A percentile compares a stretch with the other conserved stretches of the same genome.
Evolutionary conservation across 2,888 invertebrate genomes (phyloP).

Genomic region (Rhynchonema sp.): DNA sequence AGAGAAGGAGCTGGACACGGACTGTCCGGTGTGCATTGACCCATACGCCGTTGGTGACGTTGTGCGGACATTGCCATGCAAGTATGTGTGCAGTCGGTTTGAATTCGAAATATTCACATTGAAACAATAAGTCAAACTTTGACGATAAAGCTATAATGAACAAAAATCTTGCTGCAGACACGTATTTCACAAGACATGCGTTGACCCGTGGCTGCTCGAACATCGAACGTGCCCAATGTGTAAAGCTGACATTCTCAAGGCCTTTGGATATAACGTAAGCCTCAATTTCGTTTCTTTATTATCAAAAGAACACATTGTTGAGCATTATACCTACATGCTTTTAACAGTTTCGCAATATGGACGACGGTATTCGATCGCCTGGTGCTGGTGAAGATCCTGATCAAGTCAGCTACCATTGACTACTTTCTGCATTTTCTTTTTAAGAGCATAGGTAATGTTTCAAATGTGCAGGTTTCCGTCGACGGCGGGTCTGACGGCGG

Average conservation of each 20-base stretch:
- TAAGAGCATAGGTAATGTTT: not conserved
- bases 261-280: conserved; percentile 28
- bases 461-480: not conserved
- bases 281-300: not conserved
- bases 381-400: not conserved
- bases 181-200: conserved; percentile 82
- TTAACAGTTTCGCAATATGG: not conserved
- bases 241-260: conserved; percentile 76
- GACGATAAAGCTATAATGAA: no score
- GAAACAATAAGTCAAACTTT: no score
- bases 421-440: not conserved
- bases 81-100: conserved; percentile 41
- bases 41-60: conserved; percentile 68
- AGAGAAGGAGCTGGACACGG: conserved; percentile 54
- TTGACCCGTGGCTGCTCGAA: conserved; percentile 84
- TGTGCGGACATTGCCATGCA: conserved; percentile 70
- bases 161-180: conserved; percentile 52
- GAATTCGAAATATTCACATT: not conserved
- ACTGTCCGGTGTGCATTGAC: conserved; percentile 86
- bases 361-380: not conserved
- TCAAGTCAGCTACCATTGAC: not conserved
- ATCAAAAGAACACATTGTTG: not conserved
- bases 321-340: not conserved
- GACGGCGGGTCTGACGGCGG: not conserved
- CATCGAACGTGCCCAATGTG: conserved; percentile 91